Base-by-base conservation (phyloP, 2,797 vertebrate species). In the Phoebastria nigripes region DNA sequence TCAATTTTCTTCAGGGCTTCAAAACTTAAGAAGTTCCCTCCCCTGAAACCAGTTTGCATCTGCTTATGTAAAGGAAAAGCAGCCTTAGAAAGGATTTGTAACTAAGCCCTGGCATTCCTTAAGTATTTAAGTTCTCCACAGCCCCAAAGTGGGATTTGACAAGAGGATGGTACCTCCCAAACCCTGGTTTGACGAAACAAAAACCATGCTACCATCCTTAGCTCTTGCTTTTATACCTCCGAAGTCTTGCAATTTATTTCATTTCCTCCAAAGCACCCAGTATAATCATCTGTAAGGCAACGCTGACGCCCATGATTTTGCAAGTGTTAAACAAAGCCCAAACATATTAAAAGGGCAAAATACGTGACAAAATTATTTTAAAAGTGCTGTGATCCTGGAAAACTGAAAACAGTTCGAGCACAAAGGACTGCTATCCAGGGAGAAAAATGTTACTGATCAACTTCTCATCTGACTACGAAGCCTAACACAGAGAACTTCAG, bases 51-150 rank as follows among this genome's bases (percentile, higher is more conserved):
- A 37, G 39, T 91, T 95, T 94, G 90, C 79, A 89, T 74, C 87
- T 89, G 74, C 87, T 96, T 92, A 89, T 22, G 74, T 69, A 92
- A 94, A 94, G 65, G 83, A 77, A 93, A 96, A 94, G 87, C 59
- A 61, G 89, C 22, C 78, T 78, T 69, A 96, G 71, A 54, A 84
- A 86, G 93, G 95, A 91, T 96, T 93, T 93, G 79, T 86, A 89
- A 96, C 90, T 94, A 95, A 96, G 84, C 67, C 72, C 67, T 6
- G 22, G 56, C 93, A 83, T 87, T 89, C 87, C 46, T 33, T 16
- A n/a, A 65, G 72, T 92, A 78, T 92, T 96, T 81, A 83, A 87
- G 69, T 88, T 91, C 62, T 87, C 65, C 25, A 44, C 15, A 47
- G 61, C 58, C 54, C 33, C 42, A 33, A 82, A 92, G 21, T 58